These are phyloP conservation scores for Struthidea cinerea DNA, from an alignment of 2,113 vertebrate species.

Conservation along the genomic window DNA sequence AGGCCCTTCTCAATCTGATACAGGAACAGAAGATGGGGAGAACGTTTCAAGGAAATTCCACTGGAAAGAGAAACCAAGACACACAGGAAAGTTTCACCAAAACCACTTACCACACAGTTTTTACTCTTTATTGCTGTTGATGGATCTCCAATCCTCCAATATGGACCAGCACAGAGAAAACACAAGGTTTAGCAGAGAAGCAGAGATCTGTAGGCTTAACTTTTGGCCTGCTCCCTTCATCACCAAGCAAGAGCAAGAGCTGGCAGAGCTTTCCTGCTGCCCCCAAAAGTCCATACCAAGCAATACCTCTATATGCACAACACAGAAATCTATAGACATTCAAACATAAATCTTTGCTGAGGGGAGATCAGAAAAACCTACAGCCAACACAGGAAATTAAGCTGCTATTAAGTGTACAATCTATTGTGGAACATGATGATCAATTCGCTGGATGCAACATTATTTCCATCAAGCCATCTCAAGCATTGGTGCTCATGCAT, in stretches of 20 bases:
- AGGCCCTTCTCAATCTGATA: background rate
- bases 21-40: background rate
- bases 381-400: background rate
- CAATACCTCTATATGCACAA: background rate
- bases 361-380: background rate
- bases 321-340: background rate
- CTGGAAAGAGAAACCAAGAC: background rate
- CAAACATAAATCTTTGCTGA: background rate
- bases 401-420: background rate
- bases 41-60: background rate
- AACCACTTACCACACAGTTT: background rate
- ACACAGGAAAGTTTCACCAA: background rate
- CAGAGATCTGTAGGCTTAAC: background rate
- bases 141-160: background rate
- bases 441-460: background rate
- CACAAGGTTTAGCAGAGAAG: background rate
- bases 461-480: background rate
- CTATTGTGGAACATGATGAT: background rate
- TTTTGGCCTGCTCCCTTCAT: background rate
- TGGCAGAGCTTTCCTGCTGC: background rate
- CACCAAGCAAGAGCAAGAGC: background rate
- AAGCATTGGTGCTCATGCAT: background rate
- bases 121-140: background rate
- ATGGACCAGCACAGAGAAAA: background rate
- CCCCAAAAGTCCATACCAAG: background rate